phyloP scores from a whole-genome alignment of 2,797 vertebrate genomes.

The Agapornis canus region DNA sequence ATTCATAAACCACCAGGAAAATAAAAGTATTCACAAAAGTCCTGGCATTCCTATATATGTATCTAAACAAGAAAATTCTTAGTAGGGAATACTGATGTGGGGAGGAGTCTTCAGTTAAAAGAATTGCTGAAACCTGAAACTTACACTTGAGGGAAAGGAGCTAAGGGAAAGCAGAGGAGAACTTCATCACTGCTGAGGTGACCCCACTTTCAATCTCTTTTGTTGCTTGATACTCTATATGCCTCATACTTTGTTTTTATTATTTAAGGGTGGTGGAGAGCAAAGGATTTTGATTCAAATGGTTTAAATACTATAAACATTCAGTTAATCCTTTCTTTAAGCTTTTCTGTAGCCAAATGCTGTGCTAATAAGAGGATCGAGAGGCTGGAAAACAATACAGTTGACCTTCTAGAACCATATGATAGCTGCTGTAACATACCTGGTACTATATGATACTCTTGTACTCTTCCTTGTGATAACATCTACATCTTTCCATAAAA shows the following conservation, averaged over 20 bases:
- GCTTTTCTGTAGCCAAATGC: neutral
- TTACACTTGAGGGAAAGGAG: neutral
- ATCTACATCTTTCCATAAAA: neutral
- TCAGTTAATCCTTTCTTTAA: neutral
- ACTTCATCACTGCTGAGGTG: neutral
- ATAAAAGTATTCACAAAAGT: neutral
- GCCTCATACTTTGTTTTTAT: neutral
- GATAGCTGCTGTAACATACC: neutral
- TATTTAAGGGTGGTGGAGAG: neutral
- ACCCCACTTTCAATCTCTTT: neutral
- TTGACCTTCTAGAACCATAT: neutral
- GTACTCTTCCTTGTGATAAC: neutral
- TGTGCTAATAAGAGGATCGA: neutral
- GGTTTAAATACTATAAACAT: neutral
- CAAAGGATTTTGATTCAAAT: neutral
- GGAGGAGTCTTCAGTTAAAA: neutral
- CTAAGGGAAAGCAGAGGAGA: neutral
- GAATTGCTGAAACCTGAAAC: neutral
- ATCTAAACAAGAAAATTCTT: neutral
- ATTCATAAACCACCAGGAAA: neutral
- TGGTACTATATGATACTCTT: neutral
- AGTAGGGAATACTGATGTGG: neutral
- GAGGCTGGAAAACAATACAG: neutral
- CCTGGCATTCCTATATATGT: neutral
- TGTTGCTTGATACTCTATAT: fast-evolving